A percentile compares a stretch with the other conserved stretches of the same genome.
Conservation (phyloP, 2,113 vertebrate species). For the Limanda limanda region DNA sequence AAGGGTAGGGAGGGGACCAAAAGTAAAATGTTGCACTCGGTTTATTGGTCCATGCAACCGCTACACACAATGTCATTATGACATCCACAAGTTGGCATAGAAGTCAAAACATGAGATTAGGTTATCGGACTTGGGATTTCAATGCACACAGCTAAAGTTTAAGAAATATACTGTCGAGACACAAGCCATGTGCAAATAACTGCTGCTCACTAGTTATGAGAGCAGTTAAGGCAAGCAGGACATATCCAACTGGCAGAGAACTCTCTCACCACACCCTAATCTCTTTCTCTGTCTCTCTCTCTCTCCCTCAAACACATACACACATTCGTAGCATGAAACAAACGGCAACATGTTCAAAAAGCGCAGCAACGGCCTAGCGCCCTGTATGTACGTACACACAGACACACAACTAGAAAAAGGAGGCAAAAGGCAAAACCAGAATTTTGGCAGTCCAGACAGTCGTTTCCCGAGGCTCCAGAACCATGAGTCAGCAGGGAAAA, state of each 20-base stretch:
- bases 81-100: conserved; percentile 20
- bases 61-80: conserved; percentile 10
- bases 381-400: conserved; percentile 47
- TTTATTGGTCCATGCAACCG: neutral
- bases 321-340: conserved; percentile 50
- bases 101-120: conserved; percentile 14
- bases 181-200: conserved; percentile 40
- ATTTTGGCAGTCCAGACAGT: conserved; percentile 65
- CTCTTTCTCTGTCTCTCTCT: conserved; percentile 39
- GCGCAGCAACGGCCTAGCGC: conserved; percentile 44
- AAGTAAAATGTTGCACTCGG: conserved; percentile 4
- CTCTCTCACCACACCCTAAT: conserved; percentile 77
- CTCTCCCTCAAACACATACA: conserved; percentile 2
- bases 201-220: conserved; percentile 49
- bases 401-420: conserved; percentile 44
- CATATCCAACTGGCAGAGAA: conserved; percentile 72
- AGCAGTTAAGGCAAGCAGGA: conserved; percentile 64
- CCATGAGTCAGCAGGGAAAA: conserved; percentile 81
- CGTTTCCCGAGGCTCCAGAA: conserved; percentile 77
- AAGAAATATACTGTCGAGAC: conserved; percentile 36
- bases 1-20: neutral
- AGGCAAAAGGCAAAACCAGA: conserved; percentile 51
- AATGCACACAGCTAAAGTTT: conserved; percentile 20
- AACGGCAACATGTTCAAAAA: conserved; percentile 66
- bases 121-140: conserved; percentile 12